Evolutionary conservation across 2,797 vertebrate genomes (phyloP), one percentile per base, ranked within the genome.

Genomic region (Todus mexicanus): DNA sequence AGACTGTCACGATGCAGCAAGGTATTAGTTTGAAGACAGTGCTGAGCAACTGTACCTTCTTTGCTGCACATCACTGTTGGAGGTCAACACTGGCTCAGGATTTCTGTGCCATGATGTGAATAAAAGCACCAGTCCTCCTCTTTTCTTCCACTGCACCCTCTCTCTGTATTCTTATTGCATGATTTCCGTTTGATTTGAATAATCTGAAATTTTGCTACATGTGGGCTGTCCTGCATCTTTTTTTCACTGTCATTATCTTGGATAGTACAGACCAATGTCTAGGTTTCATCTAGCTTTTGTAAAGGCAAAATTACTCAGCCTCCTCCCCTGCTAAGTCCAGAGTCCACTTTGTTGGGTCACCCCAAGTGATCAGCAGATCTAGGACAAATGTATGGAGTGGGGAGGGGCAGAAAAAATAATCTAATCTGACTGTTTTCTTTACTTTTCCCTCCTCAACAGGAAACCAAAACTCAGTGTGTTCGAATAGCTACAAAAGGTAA

Each of bases 401-500:
- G 26, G 42, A 69, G 18, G 54, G 63, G 18, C 82, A 80, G 75
- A 59, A 66, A 43, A 71, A 81, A 7, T 37, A 66, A 37, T 54
- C 27, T 78, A 22, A 11, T 75, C 75, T 97, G 73, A 97, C 76
- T 56, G 9, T 87, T 95, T 81, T 93, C 71, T 96, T 92, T 92
- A 38, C 47, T 92, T 96, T 97, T 91, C 94, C 50, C 75, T 93
- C 91, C 85, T 94, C 87, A 88, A 95, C 97, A 99, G 99, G 99
- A 99, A 98, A 99, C 98, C 59, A 99, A 99, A 98, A 99, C 98
- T 10, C 99, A 99, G 92, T 99, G 99, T 98, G 98, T 99, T 94
- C 98, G 98, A 97, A 98, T 99, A 95, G 99, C 99, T 93, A 99
- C 98, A n/a, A 99, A 99, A 99, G 99, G 99, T 99, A 98, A 98